Evolutionary conservation across 1,140 invertebrate species (phyloP).

Genomic region (Trachymyrmex septentrionalis): DNA sequence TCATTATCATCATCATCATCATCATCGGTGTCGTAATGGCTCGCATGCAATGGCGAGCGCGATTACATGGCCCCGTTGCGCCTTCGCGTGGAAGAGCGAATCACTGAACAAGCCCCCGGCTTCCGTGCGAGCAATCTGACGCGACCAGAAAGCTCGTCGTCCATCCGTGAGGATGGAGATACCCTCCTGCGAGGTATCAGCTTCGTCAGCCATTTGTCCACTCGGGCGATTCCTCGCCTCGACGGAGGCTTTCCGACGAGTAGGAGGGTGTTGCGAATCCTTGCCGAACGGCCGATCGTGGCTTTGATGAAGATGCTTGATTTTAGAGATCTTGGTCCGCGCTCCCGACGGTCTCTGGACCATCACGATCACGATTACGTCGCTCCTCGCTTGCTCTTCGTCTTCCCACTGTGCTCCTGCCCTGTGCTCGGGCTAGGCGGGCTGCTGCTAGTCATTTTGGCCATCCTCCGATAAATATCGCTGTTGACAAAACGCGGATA

Average conservation of each 20-base stretch:
- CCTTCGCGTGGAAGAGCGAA: constrained; percentile 73
- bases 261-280: neutral
- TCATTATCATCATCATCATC: neutral
- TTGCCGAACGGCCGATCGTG: constrained; percentile 37
- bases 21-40: constrained; percentile 56
- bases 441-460: constrained; percentile 80
- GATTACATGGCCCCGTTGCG: constrained; percentile 71
- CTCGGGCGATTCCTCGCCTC: constrained; percentile 52
- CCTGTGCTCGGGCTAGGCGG: constrained; percentile 80
- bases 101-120: constrained; percentile 48
- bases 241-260: constrained; percentile 14
- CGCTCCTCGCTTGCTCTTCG: constrained; percentile 81
- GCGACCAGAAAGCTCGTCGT: constrained; percentile 44
- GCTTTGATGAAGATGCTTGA: constrained; percentile 29
- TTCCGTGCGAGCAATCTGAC: neutral
- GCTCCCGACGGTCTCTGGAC: constrained; percentile 48
- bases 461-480: constrained; percentile 83
- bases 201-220: constrained; percentile 40
- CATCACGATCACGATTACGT: constrained; percentile 81
- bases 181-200: neutral
- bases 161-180: constrained; percentile 32
- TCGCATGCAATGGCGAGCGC: constrained; percentile 59
- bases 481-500: constrained; percentile 93
- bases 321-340: constrained; percentile 59
- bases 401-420: constrained; percentile 79